phyloP scores from a whole-genome alignment of 2,113 vertebrate species.

The Hippoglossus stenolepis region DNA sequence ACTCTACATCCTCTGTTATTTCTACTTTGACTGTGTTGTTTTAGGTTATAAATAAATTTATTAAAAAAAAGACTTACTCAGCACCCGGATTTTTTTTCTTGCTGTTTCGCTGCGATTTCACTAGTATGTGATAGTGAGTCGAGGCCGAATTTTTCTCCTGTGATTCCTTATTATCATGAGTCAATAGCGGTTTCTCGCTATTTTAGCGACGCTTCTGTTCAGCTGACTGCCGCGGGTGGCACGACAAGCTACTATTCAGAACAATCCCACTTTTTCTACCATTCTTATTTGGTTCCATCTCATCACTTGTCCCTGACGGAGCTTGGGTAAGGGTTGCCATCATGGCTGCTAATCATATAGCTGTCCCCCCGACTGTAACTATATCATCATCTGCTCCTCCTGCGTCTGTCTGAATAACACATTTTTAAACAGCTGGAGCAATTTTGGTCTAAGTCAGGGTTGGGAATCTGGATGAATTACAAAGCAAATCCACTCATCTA shows the following conservation, averaged over 20 bases:
- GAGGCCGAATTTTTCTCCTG: slow-evolving; percentile 12
- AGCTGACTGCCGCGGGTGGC: slow-evolving; percentile 2
- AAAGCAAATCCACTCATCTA: slow-evolving; percentile 57
- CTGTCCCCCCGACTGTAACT: slow-evolving; percentile 14
- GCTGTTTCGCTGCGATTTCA: neutral
- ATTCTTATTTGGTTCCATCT: neutral
- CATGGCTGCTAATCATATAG: slow-evolving; percentile 13
- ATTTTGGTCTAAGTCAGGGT: slow-evolving; percentile 64
- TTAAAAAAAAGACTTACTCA: neutral
- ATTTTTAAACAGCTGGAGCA: slow-evolving; percentile 30
- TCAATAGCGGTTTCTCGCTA: slow-evolving; percentile 56
- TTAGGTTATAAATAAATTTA: neutral
- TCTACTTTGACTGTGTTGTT: slow-evolving; percentile 5
- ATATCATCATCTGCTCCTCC: slow-evolving; percentile 57
- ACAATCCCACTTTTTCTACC: neutral
- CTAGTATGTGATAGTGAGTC: neutral
- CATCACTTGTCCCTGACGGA: neutral
- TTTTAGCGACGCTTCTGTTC: slow-evolving; percentile 35
- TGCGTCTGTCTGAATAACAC: slow-evolving; percentile 49
- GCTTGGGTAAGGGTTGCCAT: slow-evolving; percentile 20
- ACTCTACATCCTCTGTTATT: slow-evolving; percentile 22
- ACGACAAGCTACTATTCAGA: neutral
- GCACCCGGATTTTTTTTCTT: neutral
- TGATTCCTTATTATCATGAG: slow-evolving; percentile 53
- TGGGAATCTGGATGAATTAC: slow-evolving; percentile 57